These are phyloP conservation scores for Parapsyche elsis DNA, from an alignment of 1,140 invertebrate genomes.

Conservation along the genomic window DNA sequence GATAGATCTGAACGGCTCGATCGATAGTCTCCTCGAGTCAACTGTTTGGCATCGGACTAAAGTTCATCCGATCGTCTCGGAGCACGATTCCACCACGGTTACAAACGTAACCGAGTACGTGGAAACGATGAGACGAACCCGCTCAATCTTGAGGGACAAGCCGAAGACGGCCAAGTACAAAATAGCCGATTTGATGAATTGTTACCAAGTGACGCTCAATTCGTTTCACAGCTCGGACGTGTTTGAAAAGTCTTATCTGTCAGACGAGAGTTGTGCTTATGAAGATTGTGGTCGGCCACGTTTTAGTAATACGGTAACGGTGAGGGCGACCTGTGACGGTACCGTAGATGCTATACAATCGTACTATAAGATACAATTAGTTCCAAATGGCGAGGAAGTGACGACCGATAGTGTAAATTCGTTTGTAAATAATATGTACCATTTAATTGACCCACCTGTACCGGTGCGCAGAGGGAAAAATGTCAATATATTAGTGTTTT, in stretches of 20 bases:
- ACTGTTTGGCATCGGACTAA: too few species aligned
- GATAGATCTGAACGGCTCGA: too few species aligned
- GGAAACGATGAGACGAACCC: neutral
- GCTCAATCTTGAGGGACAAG: neutral
- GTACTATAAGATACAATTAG: neutral
- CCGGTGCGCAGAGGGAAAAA: slow-evolving; percentile 4
- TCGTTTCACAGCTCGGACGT: neutral
- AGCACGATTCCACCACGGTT: neutral
- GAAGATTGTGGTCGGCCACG: neutral
- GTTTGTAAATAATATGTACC: slow-evolving; percentile 19
- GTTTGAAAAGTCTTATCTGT: slow-evolving; percentile 15
- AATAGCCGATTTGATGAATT: slow-evolving; percentile 1
- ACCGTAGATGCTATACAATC: slow-evolving; percentile 11
- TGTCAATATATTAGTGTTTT: slow-evolving; percentile 15
- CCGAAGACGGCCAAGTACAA: neutral
- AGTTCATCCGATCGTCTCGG: too few species aligned
- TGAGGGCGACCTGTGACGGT: neutral
- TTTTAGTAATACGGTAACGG: neutral
- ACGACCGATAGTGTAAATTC: slow-evolving; percentile 1
- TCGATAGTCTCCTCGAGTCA: too few species aligned
- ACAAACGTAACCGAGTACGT: neutral
- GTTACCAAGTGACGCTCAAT: slow-evolving; percentile 29
- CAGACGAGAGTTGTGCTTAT: neutral
- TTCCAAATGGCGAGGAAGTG: neutral
- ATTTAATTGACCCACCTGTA: slow-evolving; percentile 32